Base-by-base conservation (phyloP, 2,113 vertebrate species). In the Pedionomus torquatus region DNA sequence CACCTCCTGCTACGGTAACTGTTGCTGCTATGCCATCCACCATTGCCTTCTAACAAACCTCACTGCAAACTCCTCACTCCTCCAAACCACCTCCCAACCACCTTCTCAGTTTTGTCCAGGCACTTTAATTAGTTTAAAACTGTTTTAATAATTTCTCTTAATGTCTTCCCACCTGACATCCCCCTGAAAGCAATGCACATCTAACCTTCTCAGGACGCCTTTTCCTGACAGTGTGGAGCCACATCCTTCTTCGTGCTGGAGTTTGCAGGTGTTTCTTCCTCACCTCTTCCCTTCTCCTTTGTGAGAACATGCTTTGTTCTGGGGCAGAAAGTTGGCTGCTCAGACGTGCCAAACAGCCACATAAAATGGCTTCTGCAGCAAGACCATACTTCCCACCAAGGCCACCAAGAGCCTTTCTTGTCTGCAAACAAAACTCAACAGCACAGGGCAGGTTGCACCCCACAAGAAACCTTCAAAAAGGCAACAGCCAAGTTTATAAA, bases 341-440 rank as follows among this genome's bases (percentile, higher is more conserved):
- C 52, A 51, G n/a, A 18, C 3, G 5, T 17, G n/a, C 12, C n/a
- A 54, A 54, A 30, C 6, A 54, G 28, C 10, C 28, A 54, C 52
- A 11, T 14, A 30, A 30, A 54, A 54, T 7, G 3, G 14, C 6
- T 92, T 83, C 58, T 80, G 13, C 26, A 48, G 57, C 33, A 48
- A 76, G 35, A 35, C 10, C 17, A 3, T 0, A 2, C 26, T 23
- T 61, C 26, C 5, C 13, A 16, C 17, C 6, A 21, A 13, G 21
- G 4, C 18, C 1, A 54, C 26, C 51, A 54, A 12, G 30, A 16
- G 10, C 24, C 17, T 68, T 55, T 24, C 25, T 86, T 9, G 5
- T 5, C 31, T 6, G 1, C 0, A 3, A 49, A 19, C 1, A 3
- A 9, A 21, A 35, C 23, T 31, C 37, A 5, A 3, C 1, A 8